Conservation (phyloP, 2,888 invertebrate genomes). For the Drosophila subquinaria region DNA sequence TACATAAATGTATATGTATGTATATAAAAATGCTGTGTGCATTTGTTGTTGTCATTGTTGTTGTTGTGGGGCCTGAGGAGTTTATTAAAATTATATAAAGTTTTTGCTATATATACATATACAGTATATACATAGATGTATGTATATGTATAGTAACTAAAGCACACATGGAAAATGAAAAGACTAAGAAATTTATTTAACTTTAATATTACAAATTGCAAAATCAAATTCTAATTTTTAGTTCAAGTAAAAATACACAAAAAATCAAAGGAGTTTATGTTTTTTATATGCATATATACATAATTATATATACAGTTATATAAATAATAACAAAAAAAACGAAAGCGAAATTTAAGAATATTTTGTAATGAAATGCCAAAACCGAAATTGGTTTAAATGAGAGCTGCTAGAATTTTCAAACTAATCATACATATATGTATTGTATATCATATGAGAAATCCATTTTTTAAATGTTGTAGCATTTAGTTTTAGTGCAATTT, state of each 20-base stretch:
- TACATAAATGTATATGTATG: conserved; percentile 26
- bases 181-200: conserved; percentile 80
- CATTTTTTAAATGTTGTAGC: conserved; percentile 82
- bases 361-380: conserved; percentile 71
- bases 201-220: conserved; percentile 56
- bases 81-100: conserved; percentile 70
- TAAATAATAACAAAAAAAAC: conserved; percentile 11
- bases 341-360: conserved; percentile 48
- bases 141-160: conserved; percentile 74
- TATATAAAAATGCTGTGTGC: conserved; percentile 24
- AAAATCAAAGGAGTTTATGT: conserved; percentile 31
- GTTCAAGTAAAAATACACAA: conserved; percentile 52
- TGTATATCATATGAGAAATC: conserved; percentile 40
- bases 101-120: conserved; percentile 77
- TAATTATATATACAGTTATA: conserved; percentile 31
- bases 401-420: conserved; percentile 74
- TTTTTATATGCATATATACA: conserved; percentile 54
- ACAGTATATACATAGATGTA: conserved; percentile 36
- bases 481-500: conserved; percentile 81
- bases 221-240: conserved; percentile 68
- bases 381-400: conserved; percentile 60
- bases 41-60: conserved; percentile 30
- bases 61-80: conserved; percentile 40
- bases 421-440: conserved; percentile 29
- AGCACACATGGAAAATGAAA: conserved; percentile 83